Evolutionary conservation across 2,888 invertebrate genomes (phyloP), one percentile per base, ranked within the genome.

Genomic region (Drosophila meridiana): DNA sequence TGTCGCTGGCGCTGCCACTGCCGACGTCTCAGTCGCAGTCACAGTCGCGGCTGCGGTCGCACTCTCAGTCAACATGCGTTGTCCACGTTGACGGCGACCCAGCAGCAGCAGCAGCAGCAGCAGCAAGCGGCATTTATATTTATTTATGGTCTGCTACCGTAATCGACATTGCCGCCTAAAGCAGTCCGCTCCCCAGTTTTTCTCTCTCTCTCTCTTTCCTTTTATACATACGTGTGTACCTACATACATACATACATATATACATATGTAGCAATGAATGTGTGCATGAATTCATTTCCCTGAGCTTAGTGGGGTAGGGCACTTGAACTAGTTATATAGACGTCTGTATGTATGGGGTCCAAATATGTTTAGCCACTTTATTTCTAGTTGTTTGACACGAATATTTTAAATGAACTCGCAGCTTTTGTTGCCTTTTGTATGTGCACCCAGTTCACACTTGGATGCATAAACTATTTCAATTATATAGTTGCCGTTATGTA

Each of bases 121-220:
- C 56, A 67, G 64, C 71, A 65, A 69, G 68, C 78, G 82, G 79
- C 76, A 83, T 82, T 76, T 86, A 79, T 83, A 80, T 82, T 84
- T 87, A 82, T 82, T 80, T 85, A 87, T 84, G 87, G 85, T 82
- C 65, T 69, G 87, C 85, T 87, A 87, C 84, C 85, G 82, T 84
- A 84, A 87, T 84, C 83, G 83, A 85, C 80, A 64, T 68, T 73
- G 58, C 48, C 61, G 62, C 73, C 67, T 56, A 70, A 58, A 55
- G 69, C 69, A 58, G 65, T 68, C 47, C 53, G 58, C 59, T 71
- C 68, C 48, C 45, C 60, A 57, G 26, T 36, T 56, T 73, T 62
- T 57, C 3, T 42, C 2, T 36, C 11, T 45, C n/a, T 30, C 32
- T 50, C 32, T 74, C 81, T 58, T 63, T 64, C 61, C 57, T 56